A percentile compares a stretch with the other conserved stretches of the same genome.
These are phyloP conservation scores for Pelobates cultripes DNA, from an alignment of 2,797 vertebrate genomes.

Conservation along the genomic window DNA sequence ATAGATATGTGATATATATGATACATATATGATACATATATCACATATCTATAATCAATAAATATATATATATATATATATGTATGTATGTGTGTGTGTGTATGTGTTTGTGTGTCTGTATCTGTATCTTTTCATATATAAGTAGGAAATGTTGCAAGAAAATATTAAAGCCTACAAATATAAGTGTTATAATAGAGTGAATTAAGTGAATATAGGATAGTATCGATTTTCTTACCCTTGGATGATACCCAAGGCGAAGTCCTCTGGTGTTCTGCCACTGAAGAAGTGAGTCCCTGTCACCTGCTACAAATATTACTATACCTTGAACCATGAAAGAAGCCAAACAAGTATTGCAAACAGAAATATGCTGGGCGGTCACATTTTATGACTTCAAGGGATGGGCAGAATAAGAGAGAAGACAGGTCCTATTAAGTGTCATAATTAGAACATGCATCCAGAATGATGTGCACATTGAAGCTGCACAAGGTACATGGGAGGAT, in stretches of 20 bases:
- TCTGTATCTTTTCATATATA: no score
- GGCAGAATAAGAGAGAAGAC: conserved; percentile 7
- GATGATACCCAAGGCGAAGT: conserved; percentile 29
- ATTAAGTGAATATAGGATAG: background rate
- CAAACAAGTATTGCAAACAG: conserved; percentile 48
- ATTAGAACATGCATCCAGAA: conserved; percentile 28
- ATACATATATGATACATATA: no score
- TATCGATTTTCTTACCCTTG: conserved; percentile 31
- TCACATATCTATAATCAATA: no score
- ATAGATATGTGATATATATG: no score
- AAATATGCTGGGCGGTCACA: conserved; percentile 48
- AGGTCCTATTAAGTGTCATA: conserved; percentile 43
- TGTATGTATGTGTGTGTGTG: no score
- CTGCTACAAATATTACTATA: conserved; percentile 40
- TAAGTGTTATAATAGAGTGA: no score
- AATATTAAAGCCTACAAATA: no score
- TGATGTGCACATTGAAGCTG: no score
- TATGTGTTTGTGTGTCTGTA: no score
- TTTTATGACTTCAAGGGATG: conserved; percentile 42
- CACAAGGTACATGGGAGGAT: conserved; percentile 32
- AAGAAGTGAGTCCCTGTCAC: conserved; percentile 35
- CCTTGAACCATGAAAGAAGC: conserved; percentile 38
- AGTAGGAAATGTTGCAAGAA: no score
- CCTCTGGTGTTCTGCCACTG: conserved; percentile 14
- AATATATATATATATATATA: no score